These are phyloP conservation scores for Drosophila nigricruria DNA, from an alignment of 2,888 invertebrate species.

Conservation along the genomic window DNA sequence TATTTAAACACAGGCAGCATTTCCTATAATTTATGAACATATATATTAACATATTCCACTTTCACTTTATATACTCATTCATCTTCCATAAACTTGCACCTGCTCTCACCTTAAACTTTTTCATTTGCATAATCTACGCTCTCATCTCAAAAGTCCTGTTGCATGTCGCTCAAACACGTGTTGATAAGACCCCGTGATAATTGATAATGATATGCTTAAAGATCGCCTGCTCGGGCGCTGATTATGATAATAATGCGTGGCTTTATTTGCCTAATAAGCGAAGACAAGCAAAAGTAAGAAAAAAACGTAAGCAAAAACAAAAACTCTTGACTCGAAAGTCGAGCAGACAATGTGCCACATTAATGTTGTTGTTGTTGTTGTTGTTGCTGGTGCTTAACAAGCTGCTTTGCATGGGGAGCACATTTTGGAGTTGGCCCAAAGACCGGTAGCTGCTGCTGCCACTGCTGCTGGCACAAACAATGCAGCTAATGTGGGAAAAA, in stretches of 20 bases:
- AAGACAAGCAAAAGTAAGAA: background rate
- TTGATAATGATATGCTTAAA: constrained; percentile 48
- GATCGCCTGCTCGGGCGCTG: constrained; percentile 8
- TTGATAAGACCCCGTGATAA: constrained; percentile 50
- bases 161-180: constrained; percentile 23
- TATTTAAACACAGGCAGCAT: too few species aligned
- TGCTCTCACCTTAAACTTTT: background rate
- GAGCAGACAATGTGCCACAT: constrained; percentile 68
- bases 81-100: background rate
- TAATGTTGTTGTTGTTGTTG: constrained; percentile 28
- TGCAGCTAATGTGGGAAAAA: constrained; percentile 83
- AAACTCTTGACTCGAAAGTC: constrained; percentile 47
- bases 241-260: constrained; percentile 77
- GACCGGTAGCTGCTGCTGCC: constrained; percentile 62
- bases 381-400: constrained; percentile 72
- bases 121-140: constrained; percentile 22
- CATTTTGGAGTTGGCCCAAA: constrained; percentile 28
- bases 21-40: background rate
- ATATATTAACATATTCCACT: too few species aligned
- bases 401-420: constrained; percentile 82
- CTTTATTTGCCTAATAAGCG: constrained; percentile 76
- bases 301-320: constrained; percentile 3
- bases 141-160: constrained; percentile 14
- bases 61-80: background rate
- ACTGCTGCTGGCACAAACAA: constrained; percentile 53